Evolutionary conservation across 2,113 vertebrate genomes (phyloP).

Genomic region (Laticauda colubrina): DNA sequence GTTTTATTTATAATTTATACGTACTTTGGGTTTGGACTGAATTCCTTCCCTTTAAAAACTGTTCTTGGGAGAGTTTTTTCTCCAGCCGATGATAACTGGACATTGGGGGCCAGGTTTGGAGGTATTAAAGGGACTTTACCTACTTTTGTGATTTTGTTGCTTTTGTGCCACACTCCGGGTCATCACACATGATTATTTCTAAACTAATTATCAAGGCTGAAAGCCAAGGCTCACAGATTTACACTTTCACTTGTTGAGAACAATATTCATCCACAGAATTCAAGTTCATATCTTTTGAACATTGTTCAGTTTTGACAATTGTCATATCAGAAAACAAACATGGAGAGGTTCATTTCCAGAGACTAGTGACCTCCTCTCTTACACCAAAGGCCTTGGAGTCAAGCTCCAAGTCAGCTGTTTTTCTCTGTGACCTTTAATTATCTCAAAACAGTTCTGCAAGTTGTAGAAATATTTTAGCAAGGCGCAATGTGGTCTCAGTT

Average conservation of each 20-base stretch:
- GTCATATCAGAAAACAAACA: slow-evolving; percentile 58
- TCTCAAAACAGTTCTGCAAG: slow-evolving; percentile 55
- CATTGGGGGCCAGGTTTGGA: no score
- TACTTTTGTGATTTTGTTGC: no score
- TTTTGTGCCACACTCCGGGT: no score
- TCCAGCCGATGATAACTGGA: no score
- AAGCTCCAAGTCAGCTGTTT: slow-evolving; percentile 33
- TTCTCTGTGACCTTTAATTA: slow-evolving; percentile 60
- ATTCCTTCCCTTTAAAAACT: no score
- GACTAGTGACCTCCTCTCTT: slow-evolving; percentile 60
- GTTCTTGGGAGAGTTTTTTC: no score
- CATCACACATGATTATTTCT: slow-evolving; percentile 51
- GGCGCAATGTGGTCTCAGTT: slow-evolving; percentile 60
- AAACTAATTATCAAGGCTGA: neutral
- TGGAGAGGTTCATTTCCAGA: slow-evolving; percentile 61
- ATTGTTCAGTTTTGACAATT: slow-evolving; percentile 58
- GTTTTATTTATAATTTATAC: no score
- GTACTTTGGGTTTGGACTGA: no score
- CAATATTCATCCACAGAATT: slow-evolving; percentile 58
- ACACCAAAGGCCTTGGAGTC: slow-evolving; percentile 59
- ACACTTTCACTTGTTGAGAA: slow-evolving; percentile 39
- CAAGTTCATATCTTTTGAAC: slow-evolving; percentile 64
- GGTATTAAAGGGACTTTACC: no score
- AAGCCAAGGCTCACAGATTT: neutral
- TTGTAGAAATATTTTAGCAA: slow-evolving; percentile 48